These are phyloP conservation scores for Tyrannus savana DNA, from an alignment of 2,113 vertebrate genomes.

Conservation along the genomic window DNA sequence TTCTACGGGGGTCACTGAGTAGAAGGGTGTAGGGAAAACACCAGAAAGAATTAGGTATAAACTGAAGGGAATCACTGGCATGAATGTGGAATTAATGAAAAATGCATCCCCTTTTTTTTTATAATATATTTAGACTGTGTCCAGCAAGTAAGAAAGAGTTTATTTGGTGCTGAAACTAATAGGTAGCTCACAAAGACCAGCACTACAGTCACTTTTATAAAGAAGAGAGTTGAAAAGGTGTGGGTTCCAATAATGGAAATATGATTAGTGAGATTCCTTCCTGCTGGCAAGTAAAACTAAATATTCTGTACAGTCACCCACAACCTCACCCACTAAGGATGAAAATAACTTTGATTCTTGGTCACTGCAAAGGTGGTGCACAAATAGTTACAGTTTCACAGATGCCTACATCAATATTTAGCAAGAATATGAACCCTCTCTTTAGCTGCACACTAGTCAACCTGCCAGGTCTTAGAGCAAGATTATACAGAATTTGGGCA, in stretches of 20 bases:
- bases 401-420: background rate
- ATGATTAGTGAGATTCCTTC: background rate
- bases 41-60: background rate
- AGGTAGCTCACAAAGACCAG: background rate
- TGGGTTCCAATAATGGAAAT: background rate
- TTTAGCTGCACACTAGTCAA: background rate
- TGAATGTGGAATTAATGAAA: background rate
- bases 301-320: background rate
- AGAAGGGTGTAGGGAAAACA: background rate
- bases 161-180: background rate
- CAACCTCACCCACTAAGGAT: background rate
- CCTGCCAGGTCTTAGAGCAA: background rate
- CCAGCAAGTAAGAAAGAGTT: background rate
- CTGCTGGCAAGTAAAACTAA: background rate
- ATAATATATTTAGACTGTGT: background rate
- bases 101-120: background rate
- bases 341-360: conserved; percentile 34
- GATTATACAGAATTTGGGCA: background rate
- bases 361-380: background rate
- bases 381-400: background rate
- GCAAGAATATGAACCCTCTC: background rate
- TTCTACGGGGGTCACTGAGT: background rate
- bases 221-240: background rate
- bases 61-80: background rate
- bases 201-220: background rate